A percentile compares a stretch with the other conserved stretches of the same genome.
Conservation (phyloP, 2,113 vertebrate species). For the Isurus oxyrinchus region DNA sequence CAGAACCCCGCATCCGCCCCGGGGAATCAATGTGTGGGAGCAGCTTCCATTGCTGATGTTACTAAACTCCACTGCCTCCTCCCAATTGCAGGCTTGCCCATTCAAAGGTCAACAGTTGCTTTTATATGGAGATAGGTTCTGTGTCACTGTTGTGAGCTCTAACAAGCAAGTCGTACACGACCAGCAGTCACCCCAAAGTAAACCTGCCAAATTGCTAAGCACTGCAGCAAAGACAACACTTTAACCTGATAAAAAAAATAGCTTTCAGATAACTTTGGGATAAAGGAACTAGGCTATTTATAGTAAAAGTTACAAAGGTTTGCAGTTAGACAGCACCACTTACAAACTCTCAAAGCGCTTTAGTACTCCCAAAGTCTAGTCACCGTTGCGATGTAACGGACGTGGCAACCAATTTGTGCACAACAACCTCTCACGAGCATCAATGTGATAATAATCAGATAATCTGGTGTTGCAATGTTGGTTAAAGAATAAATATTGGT, state of each 20-base stretch:
- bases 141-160: not conserved
- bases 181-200: not conserved
- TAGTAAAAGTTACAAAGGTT: not conserved
- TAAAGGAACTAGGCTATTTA: not conserved
- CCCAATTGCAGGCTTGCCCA: not conserved
- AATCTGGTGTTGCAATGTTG: not conserved
- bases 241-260: not conserved
- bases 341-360: not conserved
- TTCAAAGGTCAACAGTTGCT: not conserved
- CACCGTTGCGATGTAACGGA: not conserved
- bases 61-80: not conserved
- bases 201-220: not conserved
- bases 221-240: not conserved
- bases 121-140: not conserved
- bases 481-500: not conserved
- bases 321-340: not conserved
- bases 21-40: not conserved
- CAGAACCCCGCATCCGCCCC: not conserved
- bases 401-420: not conserved
- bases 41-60: not conserved
- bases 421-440: not conserved
- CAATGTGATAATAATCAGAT: not conserved
- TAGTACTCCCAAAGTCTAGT: not conserved
- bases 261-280: not conserved
- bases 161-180: not conserved